phyloP scores from a whole-genome alignment of 2,888 invertebrate species.

The Synanthedon tipuliformis region DNA sequence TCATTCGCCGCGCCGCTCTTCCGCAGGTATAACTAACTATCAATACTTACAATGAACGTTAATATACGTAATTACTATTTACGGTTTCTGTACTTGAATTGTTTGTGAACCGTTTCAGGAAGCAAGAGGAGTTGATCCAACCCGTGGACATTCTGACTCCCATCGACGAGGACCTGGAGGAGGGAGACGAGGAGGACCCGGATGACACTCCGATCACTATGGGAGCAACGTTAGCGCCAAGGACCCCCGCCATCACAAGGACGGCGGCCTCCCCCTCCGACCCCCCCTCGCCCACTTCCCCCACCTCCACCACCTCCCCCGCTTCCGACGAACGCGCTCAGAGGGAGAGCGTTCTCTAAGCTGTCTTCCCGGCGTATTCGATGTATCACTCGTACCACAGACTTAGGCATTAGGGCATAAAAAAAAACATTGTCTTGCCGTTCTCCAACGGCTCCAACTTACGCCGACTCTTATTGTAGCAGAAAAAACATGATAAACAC shows the following conservation, averaged over 20 bases:
- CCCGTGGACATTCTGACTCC: conserved; percentile 81
- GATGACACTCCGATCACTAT: conserved; percentile 78
- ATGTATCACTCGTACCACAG: too few species aligned
- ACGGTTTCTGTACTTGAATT: too few species aligned
- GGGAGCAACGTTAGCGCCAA: conserved; percentile 39
- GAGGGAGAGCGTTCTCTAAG: conserved; percentile 79
- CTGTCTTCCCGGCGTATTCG: too few species aligned
- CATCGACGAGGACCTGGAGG: conserved; percentile 82
- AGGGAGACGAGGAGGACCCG: conserved; percentile 78
- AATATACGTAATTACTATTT: too few species aligned
- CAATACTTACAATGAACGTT: too few species aligned
- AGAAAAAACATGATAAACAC: too few species aligned
- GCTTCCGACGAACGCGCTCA: conserved; percentile 45
- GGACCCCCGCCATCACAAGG: conserved; percentile 76
- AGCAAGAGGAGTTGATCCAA: conserved; percentile 72
- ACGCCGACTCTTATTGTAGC: too few species aligned
- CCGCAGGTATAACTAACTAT: conserved; percentile 30
- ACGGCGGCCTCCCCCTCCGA: conserved; percentile 80
- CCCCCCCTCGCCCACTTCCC: conserved; percentile 39
- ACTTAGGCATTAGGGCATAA: too few species aligned
- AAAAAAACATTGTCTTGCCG: too few species aligned
- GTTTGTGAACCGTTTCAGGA: conserved; percentile 21
- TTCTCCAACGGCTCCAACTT: too few species aligned
- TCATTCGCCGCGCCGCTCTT: conserved; percentile 86
- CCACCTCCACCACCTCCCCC: conserved; percentile 47